Conservation (phyloP, 2,113 vertebrate genomes). For the Archilochus colubris region DNA sequence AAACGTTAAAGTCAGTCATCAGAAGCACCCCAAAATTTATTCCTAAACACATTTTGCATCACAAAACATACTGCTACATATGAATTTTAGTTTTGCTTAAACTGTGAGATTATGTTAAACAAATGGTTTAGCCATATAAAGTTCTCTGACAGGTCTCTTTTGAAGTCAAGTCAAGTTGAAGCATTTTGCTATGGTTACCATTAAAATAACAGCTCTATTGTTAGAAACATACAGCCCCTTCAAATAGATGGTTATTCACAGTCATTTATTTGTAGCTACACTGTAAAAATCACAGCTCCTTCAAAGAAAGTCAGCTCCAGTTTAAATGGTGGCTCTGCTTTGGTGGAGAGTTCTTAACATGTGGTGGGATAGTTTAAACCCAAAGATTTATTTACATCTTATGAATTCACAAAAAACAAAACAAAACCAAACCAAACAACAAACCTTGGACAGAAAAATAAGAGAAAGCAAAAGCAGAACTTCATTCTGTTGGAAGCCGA, state of each 20-base stretch:
- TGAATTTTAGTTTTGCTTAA: neutral
- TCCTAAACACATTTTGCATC: neutral
- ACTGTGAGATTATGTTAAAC: neutral
- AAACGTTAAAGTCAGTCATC: neutral
- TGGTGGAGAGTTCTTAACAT: neutral
- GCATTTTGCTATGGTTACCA: slow-evolving; percentile 46
- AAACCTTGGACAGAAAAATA: neutral
- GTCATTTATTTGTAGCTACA: neutral
- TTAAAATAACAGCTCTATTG: slow-evolving; percentile 1
- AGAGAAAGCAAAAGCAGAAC: neutral
- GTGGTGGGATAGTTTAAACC: neutral
- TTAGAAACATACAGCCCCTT: slow-evolving; percentile 48
- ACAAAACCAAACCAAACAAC: too few relatives aligned
- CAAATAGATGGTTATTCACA: slow-evolving; percentile 59
- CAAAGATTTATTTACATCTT: neutral
- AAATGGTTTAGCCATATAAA: neutral
- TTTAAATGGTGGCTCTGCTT: neutral
- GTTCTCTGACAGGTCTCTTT: neutral
- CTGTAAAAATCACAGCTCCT: slow-evolving; percentile 37
- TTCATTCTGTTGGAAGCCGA: neutral
- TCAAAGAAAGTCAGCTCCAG: neutral
- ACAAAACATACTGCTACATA: neutral
- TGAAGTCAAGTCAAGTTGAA: slow-evolving; percentile 41
- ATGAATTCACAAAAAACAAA: neutral
- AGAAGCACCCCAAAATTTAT: neutral